These are phyloP conservation scores for Eristalis tenax DNA, from an alignment of 2,888 invertebrate species.

Conservation along the genomic window DNA sequence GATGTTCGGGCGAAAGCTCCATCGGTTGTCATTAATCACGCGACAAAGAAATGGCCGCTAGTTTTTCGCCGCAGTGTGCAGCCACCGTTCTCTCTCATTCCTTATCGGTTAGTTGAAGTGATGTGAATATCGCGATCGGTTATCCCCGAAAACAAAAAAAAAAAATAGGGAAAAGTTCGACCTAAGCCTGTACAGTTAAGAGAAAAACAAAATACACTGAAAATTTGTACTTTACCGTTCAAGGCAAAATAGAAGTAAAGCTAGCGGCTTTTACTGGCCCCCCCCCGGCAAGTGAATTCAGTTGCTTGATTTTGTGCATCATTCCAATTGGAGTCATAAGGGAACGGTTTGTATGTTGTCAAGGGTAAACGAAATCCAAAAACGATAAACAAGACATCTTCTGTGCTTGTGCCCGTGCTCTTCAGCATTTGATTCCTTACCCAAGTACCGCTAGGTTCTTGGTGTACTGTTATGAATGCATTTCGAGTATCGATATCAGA, in stretches of 20 bases:
- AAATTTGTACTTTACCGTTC: neutral
- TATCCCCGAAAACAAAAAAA: neutral
- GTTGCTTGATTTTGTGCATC: neutral
- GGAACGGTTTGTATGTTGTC: slow-evolving; percentile 12
- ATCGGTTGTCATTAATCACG: slow-evolving; percentile 11
- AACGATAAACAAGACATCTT: neutral
- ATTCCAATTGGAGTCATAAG: neutral
- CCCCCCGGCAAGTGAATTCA: neutral
- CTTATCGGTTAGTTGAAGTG: slow-evolving; percentile 50
- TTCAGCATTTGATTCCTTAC: too few relatives aligned
- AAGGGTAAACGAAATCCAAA: neutral
- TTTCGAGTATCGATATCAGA: neutral
- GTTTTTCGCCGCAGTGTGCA: slow-evolving; percentile 36
- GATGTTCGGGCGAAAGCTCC: slow-evolving; percentile 52
- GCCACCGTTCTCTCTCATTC: slow-evolving; percentile 56
- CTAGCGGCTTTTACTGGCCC: neutral
- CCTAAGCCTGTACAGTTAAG: slow-evolving; percentile 19
- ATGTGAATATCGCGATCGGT: slow-evolving; percentile 4
- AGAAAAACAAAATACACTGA: too few relatives aligned
- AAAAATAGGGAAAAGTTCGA: neutral
- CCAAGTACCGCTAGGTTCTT: neutral
- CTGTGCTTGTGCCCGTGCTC: too few relatives aligned
- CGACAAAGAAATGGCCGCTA: slow-evolving; percentile 10
- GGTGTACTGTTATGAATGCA: neutral
- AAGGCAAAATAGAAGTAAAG: neutral